phyloP scores from a whole-genome alignment of 2,888 invertebrate genomes.

The Uloborus plumipes region DNA sequence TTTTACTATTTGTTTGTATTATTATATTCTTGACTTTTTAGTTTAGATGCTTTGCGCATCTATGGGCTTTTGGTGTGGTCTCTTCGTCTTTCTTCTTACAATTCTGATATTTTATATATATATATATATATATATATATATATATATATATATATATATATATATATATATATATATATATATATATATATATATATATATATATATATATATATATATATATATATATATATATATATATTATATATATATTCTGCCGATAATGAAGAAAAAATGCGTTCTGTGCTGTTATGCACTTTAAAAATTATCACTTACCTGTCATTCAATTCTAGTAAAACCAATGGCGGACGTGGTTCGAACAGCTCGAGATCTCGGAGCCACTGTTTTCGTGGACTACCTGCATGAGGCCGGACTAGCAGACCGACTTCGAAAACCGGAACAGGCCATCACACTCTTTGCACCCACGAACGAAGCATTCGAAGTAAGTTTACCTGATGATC shows the following conservation, averaged over 20 bases:
- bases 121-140: neutral
- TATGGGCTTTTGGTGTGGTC: too few relatives aligned
- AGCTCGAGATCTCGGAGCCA: constrained; percentile 72
- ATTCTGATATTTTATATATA: too few relatives aligned
- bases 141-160: neutral
- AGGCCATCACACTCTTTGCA: constrained; percentile 74
- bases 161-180: too few relatives aligned
- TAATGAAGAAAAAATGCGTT: neutral
- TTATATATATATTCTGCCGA: too few relatives aligned
- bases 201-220: too few relatives aligned
- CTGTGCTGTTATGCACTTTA: neutral
- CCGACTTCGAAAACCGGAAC: constrained; percentile 70
- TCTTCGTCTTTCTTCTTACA: too few relatives aligned
- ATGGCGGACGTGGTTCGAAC: constrained; percentile 73
- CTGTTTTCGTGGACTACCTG: constrained; percentile 72
- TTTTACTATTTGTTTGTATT: too few relatives aligned
- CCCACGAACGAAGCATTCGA: constrained; percentile 74
- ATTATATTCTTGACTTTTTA: too few relatives aligned
- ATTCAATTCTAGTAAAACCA: constrained; percentile 71
- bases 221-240: too few relatives aligned
- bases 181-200: too few relatives aligned
- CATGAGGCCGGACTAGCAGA: constrained; percentile 72
- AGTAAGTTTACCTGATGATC: constrained; percentile 69
- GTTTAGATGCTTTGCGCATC: too few relatives aligned
- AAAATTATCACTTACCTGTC: neutral